These are phyloP conservation scores for Temnothorax rugatulus DNA, from an alignment of 2,888 invertebrate genomes.

Conservation along the genomic window DNA sequence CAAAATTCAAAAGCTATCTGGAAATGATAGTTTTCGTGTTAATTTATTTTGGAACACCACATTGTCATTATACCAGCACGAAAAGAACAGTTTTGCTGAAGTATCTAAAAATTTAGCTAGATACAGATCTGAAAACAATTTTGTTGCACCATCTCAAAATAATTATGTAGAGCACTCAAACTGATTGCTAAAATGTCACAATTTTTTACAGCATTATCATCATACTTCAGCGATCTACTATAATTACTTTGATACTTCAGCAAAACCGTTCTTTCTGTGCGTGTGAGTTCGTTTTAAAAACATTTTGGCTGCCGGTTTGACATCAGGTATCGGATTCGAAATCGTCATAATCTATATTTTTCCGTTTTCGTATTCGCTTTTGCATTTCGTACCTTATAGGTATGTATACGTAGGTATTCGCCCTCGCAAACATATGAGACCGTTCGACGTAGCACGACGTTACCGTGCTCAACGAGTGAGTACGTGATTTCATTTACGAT, in stretches of 20 bases:
- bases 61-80: not conserved
- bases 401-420: not conserved
- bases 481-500: conserved; percentile 86
- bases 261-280: no score
- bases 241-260: no score
- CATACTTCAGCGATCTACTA: no score
- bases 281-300: not conserved
- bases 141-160: no score
- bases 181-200: no score
- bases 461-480: conserved; percentile 81
- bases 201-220: no score
- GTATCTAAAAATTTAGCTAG: no score
- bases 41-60: not conserved
- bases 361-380: not conserved
- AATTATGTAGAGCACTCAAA: no score
- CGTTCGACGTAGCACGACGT: conserved; percentile 58
- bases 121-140: no score
- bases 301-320: not conserved
- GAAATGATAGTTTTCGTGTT: not conserved
- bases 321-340: not conserved
- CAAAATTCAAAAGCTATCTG: not conserved
- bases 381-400: not conserved
- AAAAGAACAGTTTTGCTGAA: no score
- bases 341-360: conserved; percentile 2
- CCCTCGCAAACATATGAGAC: conserved; percentile 21